Evolutionary conservation across 1,140 invertebrate species (phyloP), one percentile per base, ranked within the genome.

Genomic region (Drosophila prosaltans): DNA sequence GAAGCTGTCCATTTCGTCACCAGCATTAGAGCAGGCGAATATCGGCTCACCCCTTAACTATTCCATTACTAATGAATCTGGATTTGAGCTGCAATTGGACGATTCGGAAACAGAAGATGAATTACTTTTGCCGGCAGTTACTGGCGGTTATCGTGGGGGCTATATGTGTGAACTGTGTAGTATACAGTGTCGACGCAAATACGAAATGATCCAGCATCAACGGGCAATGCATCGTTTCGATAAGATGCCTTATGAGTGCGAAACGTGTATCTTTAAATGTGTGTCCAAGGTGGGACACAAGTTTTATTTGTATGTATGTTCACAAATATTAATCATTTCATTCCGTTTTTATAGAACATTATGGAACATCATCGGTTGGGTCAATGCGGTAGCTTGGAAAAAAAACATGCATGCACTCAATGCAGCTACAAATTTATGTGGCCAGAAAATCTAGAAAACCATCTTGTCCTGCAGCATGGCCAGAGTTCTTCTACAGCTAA

Each of bases 371-470:
- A 92, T n/a, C 64, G 66, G 1, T 62, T 65, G 10, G 72, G 69
- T 2, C 91, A 91, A 24, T 92, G 91, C 30, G 69, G 61, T 28
- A 92, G 79, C 54, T 43, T 45, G 2, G 83, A 92, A 5, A 92
- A 92, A 61, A 65, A 80, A 30, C 91, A 75, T 74, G n/a, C 90
- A 40, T 94, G 94, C 79, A 82, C 91, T 28, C 91, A 84, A 8
- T 94, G 94, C 74, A 91, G 91, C 26, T 93, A 93, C 72, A 80
- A 81, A 62, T 94, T 94, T 58, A 92, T 92, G 74, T 93, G 93
- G 92, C 93, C 93, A 61, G 93, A 93, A 65, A 92, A 93, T 62
- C 80, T 94, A 1, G 90, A 93, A 5, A 92, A 92, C 32, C 94
- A 94, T 59, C 67, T 91, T 5, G 92, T 89, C 57, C 78, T 93